phyloP scores from a whole-genome alignment of 2,888 invertebrate genomes.

The Orthosia cruda region DNA sequence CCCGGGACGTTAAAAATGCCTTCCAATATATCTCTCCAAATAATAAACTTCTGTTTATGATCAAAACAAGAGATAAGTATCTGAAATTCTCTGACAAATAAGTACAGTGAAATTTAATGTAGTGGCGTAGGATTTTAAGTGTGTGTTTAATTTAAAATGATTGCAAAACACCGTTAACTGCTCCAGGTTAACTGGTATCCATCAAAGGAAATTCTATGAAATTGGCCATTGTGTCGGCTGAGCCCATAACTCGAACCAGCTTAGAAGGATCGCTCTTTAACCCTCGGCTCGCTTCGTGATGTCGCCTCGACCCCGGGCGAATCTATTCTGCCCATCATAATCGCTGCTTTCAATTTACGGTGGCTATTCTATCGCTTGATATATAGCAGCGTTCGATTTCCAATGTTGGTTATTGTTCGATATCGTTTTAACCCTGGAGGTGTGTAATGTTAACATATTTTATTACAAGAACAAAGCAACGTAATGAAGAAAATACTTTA shows the following conservation, averaged over 20 bases:
- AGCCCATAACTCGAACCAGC: constrained; percentile 86
- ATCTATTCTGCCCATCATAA: constrained; percentile 90
- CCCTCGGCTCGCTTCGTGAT: constrained; percentile 87
- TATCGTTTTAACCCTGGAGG: constrained; percentile 70
- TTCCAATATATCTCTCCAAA: constrained; percentile 23
- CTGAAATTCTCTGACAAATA: constrained; percentile 36
- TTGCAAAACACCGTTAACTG: constrained; percentile 80
- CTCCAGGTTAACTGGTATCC: constrained; percentile 82
- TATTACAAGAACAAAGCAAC: constrained; percentile 45
- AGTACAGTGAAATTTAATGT: constrained; percentile 32
- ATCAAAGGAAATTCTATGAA: constrained; percentile 87
- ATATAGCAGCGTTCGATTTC: constrained; percentile 77
- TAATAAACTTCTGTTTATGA: constrained; percentile 41
- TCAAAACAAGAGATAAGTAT: constrained; percentile 42
- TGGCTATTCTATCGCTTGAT: constrained; percentile 85
- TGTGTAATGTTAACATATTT: constrained; percentile 44
- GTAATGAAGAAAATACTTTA: constrained; percentile 35
- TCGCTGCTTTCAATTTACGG: constrained; percentile 90
- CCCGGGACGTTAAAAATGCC: constrained; percentile 27
- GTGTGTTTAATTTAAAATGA: constrained; percentile 72
- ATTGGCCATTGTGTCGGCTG: constrained; percentile 89
- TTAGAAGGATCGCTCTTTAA: constrained; percentile 88
- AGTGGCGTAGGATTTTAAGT: constrained; percentile 54
- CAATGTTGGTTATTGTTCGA: constrained; percentile 72
- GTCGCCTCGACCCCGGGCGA: constrained; percentile 88